Evolutionary conservation across 92 coral and sea anemone genomes (phyloP).

Genomic region (Scolanthus callimorphus): DNA sequence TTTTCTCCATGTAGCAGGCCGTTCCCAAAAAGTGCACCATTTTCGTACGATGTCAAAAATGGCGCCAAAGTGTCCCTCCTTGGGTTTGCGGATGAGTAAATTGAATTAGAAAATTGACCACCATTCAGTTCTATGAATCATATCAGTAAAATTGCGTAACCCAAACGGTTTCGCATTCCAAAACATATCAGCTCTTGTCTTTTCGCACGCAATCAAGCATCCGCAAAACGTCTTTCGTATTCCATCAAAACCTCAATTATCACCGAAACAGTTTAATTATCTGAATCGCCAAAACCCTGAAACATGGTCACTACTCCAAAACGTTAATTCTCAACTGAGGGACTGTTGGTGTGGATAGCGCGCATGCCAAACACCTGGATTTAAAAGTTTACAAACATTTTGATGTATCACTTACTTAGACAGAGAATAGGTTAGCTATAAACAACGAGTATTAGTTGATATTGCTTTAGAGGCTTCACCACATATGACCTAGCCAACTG

Average conservation of each 20-base stretch:
- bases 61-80: neutral
- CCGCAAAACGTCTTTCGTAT: neutral
- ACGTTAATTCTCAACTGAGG: too few species aligned
- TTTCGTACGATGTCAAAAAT: too few species aligned
- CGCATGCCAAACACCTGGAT: constrained; percentile 22
- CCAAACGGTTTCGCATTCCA: constrained; percentile 9
- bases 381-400: constrained; percentile 18
- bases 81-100: neutral
- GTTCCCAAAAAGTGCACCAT: too few species aligned
- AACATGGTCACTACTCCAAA: too few species aligned
- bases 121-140: neutral
- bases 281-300: too few species aligned
- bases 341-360: too few species aligned
- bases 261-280: too few species aligned
- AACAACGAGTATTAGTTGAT: constrained; percentile 2
- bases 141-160: neutral
- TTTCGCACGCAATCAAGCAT: constrained; percentile 24
- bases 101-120: neutral
- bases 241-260: neutral
- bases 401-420: constrained; percentile 25
- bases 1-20: too few species aligned
- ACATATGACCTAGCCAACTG: too few species aligned
- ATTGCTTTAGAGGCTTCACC: neutral
- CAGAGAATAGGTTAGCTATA: constrained; percentile 11
- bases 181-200: constrained; percentile 23